phyloP scores from a whole-genome alignment of 2,113 vertebrate genomes.

The Tympanuchus pallidicinctus region DNA sequence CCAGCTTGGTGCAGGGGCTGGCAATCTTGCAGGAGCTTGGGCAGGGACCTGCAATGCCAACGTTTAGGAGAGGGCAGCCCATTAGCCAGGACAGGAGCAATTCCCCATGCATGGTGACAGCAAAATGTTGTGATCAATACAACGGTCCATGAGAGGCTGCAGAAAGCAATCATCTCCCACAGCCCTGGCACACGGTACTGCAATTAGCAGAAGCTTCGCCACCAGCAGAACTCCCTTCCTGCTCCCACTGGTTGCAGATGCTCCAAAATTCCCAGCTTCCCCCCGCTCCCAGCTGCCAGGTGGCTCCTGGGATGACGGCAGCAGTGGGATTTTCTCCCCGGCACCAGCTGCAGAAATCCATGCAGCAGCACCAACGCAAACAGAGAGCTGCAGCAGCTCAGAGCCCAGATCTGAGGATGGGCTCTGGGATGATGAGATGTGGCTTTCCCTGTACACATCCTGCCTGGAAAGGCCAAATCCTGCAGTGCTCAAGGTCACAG shows the following conservation, averaged over 20 bases:
- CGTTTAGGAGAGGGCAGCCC: not conserved
- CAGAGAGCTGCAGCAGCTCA: not conserved
- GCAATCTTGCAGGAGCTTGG: conserved; percentile 87
- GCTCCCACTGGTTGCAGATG: not conserved
- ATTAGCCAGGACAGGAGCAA: fast-evolving
- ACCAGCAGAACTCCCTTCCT: not conserved
- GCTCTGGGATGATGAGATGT: not conserved
- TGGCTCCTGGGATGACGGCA: not conserved
- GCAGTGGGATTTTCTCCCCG: not conserved
- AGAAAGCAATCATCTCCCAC: not conserved
- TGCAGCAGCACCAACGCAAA: not conserved
- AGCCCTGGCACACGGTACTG: not conserved
- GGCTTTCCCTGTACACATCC: not conserved
- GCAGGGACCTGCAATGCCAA: conserved; percentile 77
- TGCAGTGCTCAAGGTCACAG: not conserved
- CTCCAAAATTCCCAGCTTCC: not conserved
- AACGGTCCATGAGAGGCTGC: not conserved
- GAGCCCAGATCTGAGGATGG: not conserved
- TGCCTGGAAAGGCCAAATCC: not conserved
- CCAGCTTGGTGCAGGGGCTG: conserved; percentile 86
- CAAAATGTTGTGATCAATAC: fast-evolving
- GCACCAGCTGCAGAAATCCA: not conserved
- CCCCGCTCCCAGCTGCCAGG: conserved; percentile 21
- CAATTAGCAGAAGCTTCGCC: not conserved
- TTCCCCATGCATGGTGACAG: fast-evolving